These are phyloP conservation scores for Adrianichthys oophorus DNA, from an alignment of 2,797 vertebrate genomes.

Conservation along the genomic window DNA sequence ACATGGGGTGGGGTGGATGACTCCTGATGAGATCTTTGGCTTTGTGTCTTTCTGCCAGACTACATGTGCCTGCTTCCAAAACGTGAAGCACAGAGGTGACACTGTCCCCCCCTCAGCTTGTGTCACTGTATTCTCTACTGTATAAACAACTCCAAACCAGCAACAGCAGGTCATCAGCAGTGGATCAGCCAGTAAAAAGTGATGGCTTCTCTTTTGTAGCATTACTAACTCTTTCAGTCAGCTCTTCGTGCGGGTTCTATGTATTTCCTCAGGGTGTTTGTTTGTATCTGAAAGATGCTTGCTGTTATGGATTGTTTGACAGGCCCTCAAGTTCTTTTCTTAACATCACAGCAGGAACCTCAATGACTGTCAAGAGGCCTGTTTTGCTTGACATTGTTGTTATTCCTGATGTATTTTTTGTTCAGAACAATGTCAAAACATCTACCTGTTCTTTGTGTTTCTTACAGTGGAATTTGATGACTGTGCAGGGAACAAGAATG, in stretches of 20 bases:
- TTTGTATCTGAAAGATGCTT: slow-evolving; percentile 25
- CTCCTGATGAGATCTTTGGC: slow-evolving; percentile 37
- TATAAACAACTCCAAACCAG: slow-evolving; percentile 11
- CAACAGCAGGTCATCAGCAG: slow-evolving; percentile 37
- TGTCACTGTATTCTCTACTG: not conserved
- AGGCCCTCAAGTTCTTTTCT: slow-evolving; percentile 2
- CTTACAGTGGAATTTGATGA: slow-evolving; percentile 90
- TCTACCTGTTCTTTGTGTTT: slow-evolving; percentile 12
- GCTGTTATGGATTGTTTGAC: slow-evolving; percentile 19
- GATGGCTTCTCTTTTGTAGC: slow-evolving; percentile 29
- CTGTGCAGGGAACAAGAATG: slow-evolving; percentile 85
- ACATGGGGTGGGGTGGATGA: slow-evolving; percentile 58
- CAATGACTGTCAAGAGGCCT: not conserved
- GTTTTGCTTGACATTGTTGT: slow-evolving; percentile 10
- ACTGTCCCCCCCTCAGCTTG: slow-evolving; percentile 1
- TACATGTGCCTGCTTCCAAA: slow-evolving; percentile 11
- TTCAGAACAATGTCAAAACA: slow-evolving; percentile 4
- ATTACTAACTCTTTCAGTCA: slow-evolving; percentile 22
- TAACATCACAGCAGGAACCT: not conserved
- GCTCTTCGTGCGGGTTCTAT: slow-evolving; percentile 27
- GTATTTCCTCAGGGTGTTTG: slow-evolving; percentile 44
- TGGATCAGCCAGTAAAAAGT: slow-evolving; percentile 25
- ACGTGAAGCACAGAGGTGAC: slow-evolving; percentile 29
- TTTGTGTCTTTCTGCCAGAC: slow-evolving; percentile 56
- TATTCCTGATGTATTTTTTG: not conserved